These are phyloP conservation scores for Tetranychus truncatus DNA, from an alignment of 2,888 invertebrate species.

Conservation along the genomic window DNA sequence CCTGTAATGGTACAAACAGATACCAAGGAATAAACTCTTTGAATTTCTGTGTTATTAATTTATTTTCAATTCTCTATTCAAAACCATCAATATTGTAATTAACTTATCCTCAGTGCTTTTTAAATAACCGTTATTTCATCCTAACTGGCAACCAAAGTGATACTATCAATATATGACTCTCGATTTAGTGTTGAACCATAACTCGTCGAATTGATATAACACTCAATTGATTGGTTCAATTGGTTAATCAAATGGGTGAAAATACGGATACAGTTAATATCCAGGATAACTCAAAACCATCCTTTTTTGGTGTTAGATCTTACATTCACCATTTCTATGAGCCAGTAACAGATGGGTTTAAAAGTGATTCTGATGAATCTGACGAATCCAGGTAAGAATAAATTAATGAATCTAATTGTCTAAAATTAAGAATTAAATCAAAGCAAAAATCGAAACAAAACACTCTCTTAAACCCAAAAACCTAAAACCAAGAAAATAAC, in stretches of 20 bases:
- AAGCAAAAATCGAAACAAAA: not conserved
- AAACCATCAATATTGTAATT: too few relatives aligned
- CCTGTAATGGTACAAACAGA: too few relatives aligned
- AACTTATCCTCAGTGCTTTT: too few relatives aligned
- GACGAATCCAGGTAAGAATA: slow-evolving; percentile 27
- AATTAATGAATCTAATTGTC: not conserved
- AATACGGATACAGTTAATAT: not conserved
- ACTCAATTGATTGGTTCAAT: not conserved
- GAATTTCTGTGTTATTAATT: too few relatives aligned
- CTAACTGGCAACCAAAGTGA: too few relatives aligned
- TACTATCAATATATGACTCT: too few relatives aligned
- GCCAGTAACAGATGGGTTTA: slow-evolving; percentile 26
- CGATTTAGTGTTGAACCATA: too few relatives aligned
- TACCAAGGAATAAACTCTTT: too few relatives aligned
- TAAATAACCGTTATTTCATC: too few relatives aligned
- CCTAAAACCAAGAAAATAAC: not conserved
- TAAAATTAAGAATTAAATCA: not conserved
- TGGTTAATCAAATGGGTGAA: not conserved
- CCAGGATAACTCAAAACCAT: slow-evolving; percentile 24
- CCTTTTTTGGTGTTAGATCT: slow-evolving; percentile 37
- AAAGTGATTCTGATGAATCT: slow-evolving; percentile 31
- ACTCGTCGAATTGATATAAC: too few relatives aligned
- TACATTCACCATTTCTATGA: slow-evolving; percentile 39
- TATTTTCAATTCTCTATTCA: too few relatives aligned
- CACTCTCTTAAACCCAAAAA: not conserved